These are phyloP conservation scores for Zhuqinia jingwanae DNA, from an alignment of 2,888 invertebrate species.

Conservation along the genomic window DNA sequence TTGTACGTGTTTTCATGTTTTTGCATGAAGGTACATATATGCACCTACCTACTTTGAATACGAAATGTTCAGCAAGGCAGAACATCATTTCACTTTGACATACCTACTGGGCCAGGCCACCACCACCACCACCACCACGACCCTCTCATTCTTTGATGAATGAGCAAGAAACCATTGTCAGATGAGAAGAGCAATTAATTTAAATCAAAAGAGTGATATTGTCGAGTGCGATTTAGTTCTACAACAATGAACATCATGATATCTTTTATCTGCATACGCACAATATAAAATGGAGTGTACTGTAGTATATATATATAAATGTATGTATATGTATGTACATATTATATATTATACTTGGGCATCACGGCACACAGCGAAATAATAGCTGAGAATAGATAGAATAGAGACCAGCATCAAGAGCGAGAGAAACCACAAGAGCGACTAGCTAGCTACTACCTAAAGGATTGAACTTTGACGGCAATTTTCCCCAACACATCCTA, in stretches of 20 bases:
- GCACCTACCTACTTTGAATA: not conserved
- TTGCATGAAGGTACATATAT: no score
- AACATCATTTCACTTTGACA: conserved; percentile 16
- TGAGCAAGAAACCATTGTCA: conserved; percentile 49
- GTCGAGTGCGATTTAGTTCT: not conserved
- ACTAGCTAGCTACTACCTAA: no score
- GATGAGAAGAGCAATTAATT: conserved; percentile 50
- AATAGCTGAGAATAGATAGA: no score
- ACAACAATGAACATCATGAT: conserved; percentile 8
- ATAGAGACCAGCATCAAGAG: no score
- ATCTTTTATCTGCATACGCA: not conserved
- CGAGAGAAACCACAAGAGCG: not conserved
- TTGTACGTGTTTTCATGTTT: no score
- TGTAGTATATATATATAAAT: not conserved
- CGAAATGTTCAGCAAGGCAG: not conserved
- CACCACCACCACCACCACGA: conserved; percentile 32
- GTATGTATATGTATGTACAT: not conserved
- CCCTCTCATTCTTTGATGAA: conserved; percentile 43
- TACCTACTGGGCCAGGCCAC: not conserved
- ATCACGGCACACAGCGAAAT: no score
- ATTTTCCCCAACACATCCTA: not conserved
- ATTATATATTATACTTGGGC: no score
- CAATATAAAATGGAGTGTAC: not conserved
- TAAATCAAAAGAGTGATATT: conserved; percentile 39
- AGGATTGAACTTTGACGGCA: not conserved